A percentile compares a stretch with the other conserved stretches of the same genome.
These are phyloP conservation scores for Oligia strigilis DNA, from an alignment of 2,888 invertebrate species.

Conservation along the genomic window DNA sequence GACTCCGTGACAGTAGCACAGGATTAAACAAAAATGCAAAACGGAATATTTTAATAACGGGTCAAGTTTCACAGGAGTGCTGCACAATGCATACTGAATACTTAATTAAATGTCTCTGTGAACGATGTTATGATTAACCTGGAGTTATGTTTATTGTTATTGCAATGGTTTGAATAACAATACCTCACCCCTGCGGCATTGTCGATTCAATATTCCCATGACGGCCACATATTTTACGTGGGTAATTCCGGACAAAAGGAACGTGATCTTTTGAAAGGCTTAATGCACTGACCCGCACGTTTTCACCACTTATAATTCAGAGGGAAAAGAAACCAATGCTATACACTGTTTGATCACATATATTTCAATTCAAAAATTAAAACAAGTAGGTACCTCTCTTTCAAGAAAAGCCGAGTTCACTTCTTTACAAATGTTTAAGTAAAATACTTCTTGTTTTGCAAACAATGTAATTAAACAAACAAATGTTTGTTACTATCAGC, in stretches of 20 bases:
- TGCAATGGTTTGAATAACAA: slow-evolving; percentile 50
- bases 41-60: slow-evolving; percentile 20
- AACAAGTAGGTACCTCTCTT: slow-evolving; percentile 3
- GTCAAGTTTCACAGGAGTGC: slow-evolving; percentile 15
- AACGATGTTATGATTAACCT: slow-evolving; percentile 44
- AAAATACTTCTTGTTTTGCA: slow-evolving; percentile 23
- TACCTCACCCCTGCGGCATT: slow-evolving; percentile 17
- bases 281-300: slow-evolving; percentile 38
- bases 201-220: slow-evolving; percentile 43
- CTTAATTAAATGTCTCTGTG: slow-evolving; percentile 11
- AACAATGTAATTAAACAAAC: slow-evolving; percentile 43
- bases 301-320: slow-evolving; percentile 34
- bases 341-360: slow-evolving; percentile 46
- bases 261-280: slow-evolving; percentile 45
- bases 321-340: slow-evolving; percentile 39
- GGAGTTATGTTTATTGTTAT: slow-evolving; percentile 56
- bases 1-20: background rate
- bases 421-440: slow-evolving; percentile 18
- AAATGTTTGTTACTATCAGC: slow-evolving; percentile 30
- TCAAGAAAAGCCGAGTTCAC: background rate
- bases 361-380: slow-evolving; percentile 47
- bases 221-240: slow-evolving; percentile 34
- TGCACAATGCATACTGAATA: slow-evolving; percentile 29
- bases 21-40: slow-evolving; percentile 5
- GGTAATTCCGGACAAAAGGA: slow-evolving; percentile 40